Evolutionary conservation across 2,113 vertebrate species (phyloP), one percentile per base, ranked within the genome.

Genomic region (Tichodroma muraria): DNA sequence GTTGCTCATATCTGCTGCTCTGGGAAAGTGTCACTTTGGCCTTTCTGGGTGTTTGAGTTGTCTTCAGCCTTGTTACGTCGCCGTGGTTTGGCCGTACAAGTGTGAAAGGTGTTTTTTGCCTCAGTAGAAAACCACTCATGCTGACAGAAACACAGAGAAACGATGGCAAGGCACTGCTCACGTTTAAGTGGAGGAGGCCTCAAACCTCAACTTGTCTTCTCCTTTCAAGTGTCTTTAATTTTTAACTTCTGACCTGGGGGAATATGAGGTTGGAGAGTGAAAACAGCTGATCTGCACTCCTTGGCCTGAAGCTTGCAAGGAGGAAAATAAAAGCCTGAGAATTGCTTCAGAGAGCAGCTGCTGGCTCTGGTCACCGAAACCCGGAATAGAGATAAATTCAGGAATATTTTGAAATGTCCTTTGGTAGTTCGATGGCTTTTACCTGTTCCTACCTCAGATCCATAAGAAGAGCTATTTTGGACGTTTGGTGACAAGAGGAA

Each of bases 161-260:
- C 5, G 6, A 9, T 2, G 1, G 31, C 40, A 4, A 37, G 27
- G 0, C n/a, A 1, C 23, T 10, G 33, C 57, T 84, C 6, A 0
- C 0, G 1, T 22, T 65, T 28, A 1, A 10, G 2, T 0, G 6
- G 33, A 25, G 33, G 49, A 59, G 53, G 59, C 72, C 49, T 69
- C 30, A n/a, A 54, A 56, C 6, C 37, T 69, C 86, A 14, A 1
- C 54, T 52, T 33, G 33, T 40, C 52, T 52, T 81, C 60, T 90
- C 57, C 53, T 76, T 59, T 45, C 78, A 70, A 2, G 37, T 45
- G 11, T 2, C 60, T 86, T 59, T 38, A 61, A 37, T 65, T 84
- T 57, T 88, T 65, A 53, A 73, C 77, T 57, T 73, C 45, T 90
- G 38, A 80, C 50, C 35, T 27, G 13, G 17, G 35, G 38, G 53